Percentiles rank a stretch among this genome's conserved stretches.
Conservation (phyloP, 2,113 vertebrate genomes). For the Cavia aperea region DNA sequence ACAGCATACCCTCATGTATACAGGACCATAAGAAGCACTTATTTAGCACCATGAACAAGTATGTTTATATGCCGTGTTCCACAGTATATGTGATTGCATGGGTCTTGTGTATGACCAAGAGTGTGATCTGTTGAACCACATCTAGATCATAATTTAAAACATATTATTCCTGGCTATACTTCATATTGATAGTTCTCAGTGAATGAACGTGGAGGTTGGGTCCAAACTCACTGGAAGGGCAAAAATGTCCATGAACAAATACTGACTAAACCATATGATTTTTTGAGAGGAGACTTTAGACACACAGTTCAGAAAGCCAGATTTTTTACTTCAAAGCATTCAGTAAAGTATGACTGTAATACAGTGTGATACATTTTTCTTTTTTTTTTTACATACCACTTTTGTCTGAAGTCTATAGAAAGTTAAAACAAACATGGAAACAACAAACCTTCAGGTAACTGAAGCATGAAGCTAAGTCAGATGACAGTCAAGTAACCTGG, state of each 20-base stretch:
- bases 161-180: background rate
- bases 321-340: background rate
- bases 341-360: background rate
- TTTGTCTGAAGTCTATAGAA: background rate
- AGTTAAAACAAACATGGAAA: background rate
- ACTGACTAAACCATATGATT: background rate
- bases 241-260: conserved; percentile 20
- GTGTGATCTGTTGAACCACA: background rate
- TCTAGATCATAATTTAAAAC: background rate
- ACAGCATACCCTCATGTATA: background rate
- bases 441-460: background rate
- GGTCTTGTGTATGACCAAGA: background rate
- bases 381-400: background rate
- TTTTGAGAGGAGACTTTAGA: background rate
- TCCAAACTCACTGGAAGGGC: background rate
- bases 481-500: background rate
- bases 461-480: background rate
- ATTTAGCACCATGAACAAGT: background rate
- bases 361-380: background rate
- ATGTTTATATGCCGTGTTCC: too few relatives aligned
- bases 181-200: background rate
- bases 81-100: background rate
- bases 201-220: conserved; percentile 1
- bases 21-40: background rate
- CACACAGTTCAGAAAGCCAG: background rate